Conservation (phyloP, 1,140 invertebrate genomes). For the Lordiphosa stackelbergi region DNA sequence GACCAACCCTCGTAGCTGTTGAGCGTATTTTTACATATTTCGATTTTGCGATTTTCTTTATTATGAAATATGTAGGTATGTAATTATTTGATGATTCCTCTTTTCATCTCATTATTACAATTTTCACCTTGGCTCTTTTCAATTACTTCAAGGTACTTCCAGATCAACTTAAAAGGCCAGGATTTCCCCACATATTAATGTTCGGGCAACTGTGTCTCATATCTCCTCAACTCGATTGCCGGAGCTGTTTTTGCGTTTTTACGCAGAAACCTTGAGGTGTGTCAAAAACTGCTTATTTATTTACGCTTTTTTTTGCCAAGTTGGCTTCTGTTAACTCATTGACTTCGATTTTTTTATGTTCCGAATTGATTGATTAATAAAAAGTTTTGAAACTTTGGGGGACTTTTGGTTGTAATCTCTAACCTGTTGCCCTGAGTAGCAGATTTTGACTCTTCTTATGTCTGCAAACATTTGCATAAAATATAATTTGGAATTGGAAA, state of each 20-base stretch:
- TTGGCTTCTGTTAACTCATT: slow-evolving; percentile 10
- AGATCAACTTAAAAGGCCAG: slow-evolving; percentile 3
- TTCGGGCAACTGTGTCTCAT: neutral
- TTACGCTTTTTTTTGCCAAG: slow-evolving; percentile 1
- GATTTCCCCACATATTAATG: slow-evolving; percentile 6
- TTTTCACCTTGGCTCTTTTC: neutral
- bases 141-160: neutral
- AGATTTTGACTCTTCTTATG: slow-evolving; percentile 12
- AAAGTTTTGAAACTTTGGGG: slow-evolving; percentile 6
- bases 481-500: slow-evolving; percentile 26
- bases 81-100: neutral
- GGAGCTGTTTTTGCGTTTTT: neutral
- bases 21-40: no score
- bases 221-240: neutral
- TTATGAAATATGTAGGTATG: no score
- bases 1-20: no score
- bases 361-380: slow-evolving; percentile 37
- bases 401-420: slow-evolving; percentile 8
- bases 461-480: slow-evolving; percentile 44
- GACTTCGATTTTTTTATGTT: neutral
- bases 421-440: neutral
- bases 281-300: neutral
- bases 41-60: no score
- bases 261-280: no score
- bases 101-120: slow-evolving; percentile 6